Percentiles rank a stretch among this genome's conserved stretches.
phyloP scores from a whole-genome alignment of 2,113 vertebrate genomes.

The Hypocryptadius cinnamomeus region DNA sequence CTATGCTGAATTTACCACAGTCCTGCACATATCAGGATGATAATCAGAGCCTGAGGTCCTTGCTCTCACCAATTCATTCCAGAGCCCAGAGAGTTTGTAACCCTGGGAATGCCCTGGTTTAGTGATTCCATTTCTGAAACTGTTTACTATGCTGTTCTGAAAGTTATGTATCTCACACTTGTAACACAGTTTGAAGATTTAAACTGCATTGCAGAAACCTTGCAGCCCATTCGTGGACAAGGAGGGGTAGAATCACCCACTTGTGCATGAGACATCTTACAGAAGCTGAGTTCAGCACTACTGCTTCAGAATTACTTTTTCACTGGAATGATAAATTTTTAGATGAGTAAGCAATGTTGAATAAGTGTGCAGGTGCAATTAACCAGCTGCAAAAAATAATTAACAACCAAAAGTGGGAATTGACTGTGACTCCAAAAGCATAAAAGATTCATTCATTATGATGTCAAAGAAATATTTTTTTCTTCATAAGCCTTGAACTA shows the following conservation, averaged over 20 bases:
- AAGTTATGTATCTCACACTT: neutral
- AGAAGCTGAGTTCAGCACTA: neutral
- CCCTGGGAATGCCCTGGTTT: neutral
- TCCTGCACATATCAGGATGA: neutral
- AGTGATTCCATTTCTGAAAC: neutral
- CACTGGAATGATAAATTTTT: neutral
- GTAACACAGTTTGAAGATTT: neutral
- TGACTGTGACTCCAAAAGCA: neutral
- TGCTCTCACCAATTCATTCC: neutral
- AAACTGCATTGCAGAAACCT: neutral
- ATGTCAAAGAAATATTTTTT: neutral
- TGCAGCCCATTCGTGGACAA: neutral
- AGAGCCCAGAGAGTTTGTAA: neutral
- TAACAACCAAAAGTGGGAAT: neutral
- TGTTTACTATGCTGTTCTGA: neutral
- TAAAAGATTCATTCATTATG: neutral
- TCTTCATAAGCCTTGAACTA: neutral
- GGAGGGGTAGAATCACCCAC: neutral
- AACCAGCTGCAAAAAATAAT: neutral
- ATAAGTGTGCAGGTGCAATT: neutral
- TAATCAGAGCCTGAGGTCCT: neutral
- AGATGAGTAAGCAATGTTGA: neutral
- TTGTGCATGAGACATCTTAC: neutral
- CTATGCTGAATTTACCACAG: neutral
- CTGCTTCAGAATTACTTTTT: neutral